Base-by-base conservation (phyloP, 2,888 invertebrate genomes). In the Dendrolimus houi region DNA sequence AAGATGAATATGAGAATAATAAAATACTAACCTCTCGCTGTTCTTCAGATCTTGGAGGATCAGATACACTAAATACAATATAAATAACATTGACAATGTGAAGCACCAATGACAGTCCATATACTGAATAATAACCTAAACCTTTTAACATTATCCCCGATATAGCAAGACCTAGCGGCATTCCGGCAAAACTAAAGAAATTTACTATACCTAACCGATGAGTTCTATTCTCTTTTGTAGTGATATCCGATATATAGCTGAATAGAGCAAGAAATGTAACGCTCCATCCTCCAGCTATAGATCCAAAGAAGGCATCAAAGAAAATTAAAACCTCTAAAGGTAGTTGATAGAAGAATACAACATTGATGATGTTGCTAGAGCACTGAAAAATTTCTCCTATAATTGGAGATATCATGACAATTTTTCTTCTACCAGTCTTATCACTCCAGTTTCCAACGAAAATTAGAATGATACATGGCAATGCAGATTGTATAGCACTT, bases 401-500 rank as follows among this genome's bases (percentile, higher is more conserved):
- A 1, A 88, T 66, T 0, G 89, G 86, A 17, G 81, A 56, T n/a
- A 90, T 57, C 70, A 91, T 85, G 57, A 83, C 83, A 0, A 82
- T 79, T 64, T 85, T 88, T 29, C 86, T 72, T 52, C 74, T 66
- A 10, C 83, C 83, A 40, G 81, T 78, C 13, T 81, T 72, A 62
- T 90, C 89, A 60, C 85, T 87, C 90, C 90, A 91, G 3, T 87
- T 81, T 1, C 91, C 91, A 10, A 87, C 63, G 58, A 91, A 83
- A 59, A 95, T 83, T 55, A 95, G 95, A 54, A 95, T 75, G 52
- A 95, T 79, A 9, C 94, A 93, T 42, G 95, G 95, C 9, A 95
- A 83, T n/a, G 93, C 89, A 65, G 94, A 94, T 74, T 95, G 95
- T 14, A 95, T 81, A 57, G 94, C 92, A 1, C 95, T 94, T 74